Conservation (phyloP, 1,140 invertebrate species). For the Drosophila auraria region DNA sequence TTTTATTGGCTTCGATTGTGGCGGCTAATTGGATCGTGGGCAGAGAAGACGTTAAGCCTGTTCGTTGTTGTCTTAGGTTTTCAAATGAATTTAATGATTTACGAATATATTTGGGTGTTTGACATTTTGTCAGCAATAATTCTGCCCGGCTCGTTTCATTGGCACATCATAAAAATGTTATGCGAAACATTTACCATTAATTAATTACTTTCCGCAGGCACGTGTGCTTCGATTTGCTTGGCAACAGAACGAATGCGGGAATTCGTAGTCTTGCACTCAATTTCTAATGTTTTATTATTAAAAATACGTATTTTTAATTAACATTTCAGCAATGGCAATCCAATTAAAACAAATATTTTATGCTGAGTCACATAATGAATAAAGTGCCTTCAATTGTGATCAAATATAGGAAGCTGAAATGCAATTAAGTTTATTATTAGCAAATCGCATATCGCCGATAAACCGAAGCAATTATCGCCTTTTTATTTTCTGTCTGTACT, state of each 20-base stretch:
- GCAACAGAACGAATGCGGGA: slow-evolving; percentile 21
- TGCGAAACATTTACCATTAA: slow-evolving; percentile 35
- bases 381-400: background rate
- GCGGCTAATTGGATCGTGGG: slow-evolving; percentile 41
- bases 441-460: slow-evolving; percentile 4
- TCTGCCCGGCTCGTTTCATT: slow-evolving; percentile 63
- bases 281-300: background rate
- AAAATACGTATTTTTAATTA: background rate
- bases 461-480: background rate
- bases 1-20: slow-evolving; percentile 25
- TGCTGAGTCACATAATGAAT: background rate
- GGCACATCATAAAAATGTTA: slow-evolving; percentile 64
- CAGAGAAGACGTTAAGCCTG: background rate
- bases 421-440: slow-evolving; percentile 8
- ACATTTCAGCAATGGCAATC: background rate
- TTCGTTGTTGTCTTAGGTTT: slow-evolving; percentile 18
- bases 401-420: background rate
- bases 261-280: slow-evolving; percentile 27
- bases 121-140: slow-evolving; percentile 46
- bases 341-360: background rate
- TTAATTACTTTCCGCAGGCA: slow-evolving; percentile 56
- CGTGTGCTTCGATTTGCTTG: slow-evolving; percentile 41
- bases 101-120: slow-evolving; percentile 35
- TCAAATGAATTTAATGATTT: slow-evolving; percentile 36
- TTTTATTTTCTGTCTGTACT: background rate